Evolutionary conservation across 1,140 invertebrate species (phyloP).

Genomic region (Papilio polytes): DNA sequence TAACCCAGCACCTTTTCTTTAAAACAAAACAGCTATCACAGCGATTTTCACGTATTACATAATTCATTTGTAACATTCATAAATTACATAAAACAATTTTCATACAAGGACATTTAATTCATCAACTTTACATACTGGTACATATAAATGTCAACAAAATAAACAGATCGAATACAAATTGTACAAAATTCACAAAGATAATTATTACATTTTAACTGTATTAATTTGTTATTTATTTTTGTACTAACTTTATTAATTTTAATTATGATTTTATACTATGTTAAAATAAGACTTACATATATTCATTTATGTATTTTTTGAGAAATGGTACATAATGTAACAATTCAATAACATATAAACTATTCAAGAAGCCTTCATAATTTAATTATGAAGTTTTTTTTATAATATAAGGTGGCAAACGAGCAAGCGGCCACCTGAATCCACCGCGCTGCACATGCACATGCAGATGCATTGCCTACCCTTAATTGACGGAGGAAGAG

Average conservation of each 20-base stretch:
- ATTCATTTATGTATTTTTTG: neutral
- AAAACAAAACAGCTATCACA: slow-evolving; percentile 72
- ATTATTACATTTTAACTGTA: neutral
- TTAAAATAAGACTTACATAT: neutral
- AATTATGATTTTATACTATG: neutral
- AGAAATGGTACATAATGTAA: neutral
- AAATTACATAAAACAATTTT: slow-evolving; percentile 8
- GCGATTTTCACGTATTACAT: slow-evolving; percentile 53
- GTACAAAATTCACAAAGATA: neutral
- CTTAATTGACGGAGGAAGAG: no score
- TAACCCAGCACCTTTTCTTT: slow-evolving; percentile 61
- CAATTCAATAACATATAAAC: neutral
- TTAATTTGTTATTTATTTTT: no score
- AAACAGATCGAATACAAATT: neutral
- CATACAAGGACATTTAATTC: neutral
- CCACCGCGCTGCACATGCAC: no score
- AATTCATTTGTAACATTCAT: neutral
- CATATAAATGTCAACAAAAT: neutral
- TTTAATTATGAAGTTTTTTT: slow-evolving; percentile 12
- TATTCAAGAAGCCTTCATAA: neutral
- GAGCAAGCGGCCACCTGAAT: no score
- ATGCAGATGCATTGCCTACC: no score
- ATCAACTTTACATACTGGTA: neutral
- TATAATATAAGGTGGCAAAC: no score
- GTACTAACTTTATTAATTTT: no score